Evolutionary conservation across 1,140 invertebrate genomes (phyloP), one percentile per base, ranked within the genome.

Genomic region (Marisa cornuarietis): DNA sequence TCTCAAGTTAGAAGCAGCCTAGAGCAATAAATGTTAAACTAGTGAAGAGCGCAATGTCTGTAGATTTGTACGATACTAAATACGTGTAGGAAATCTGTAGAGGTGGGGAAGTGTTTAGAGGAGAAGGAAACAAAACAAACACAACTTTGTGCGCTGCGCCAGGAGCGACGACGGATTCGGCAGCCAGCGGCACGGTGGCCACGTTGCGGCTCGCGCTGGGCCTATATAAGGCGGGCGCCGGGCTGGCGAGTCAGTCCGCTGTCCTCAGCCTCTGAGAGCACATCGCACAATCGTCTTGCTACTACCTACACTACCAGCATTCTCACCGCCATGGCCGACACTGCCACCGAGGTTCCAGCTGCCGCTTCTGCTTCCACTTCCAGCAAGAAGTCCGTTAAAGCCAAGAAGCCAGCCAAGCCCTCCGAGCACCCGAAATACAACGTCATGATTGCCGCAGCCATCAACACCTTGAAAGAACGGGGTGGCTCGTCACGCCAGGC

Each of bases 401-500:
- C 85, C 16, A 79, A 84, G 51, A 88, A 90, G 83, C 85, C 88
- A 49, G 88, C 88, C 69, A 85, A 84, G 78, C 83, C 85, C 16
- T 83, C 86, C 49, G 79, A 78, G 42, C 87, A 88, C 76, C 87
- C 86, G 20, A 87, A 86, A 80, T 87, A 86, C 83, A 83, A 71
- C 54, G 84, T 84, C 20, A 88, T 88, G 87, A 84, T 88, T 24
- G 61, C 51, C 4, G 82, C 83, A 31, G 87, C 86, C 58, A 83
- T 88, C 62, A 54, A 63, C 14, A 49, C 77, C 9, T 52, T 87
- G 81, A 88, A 88, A 66, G 89, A 90, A 78, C 81, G 83, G 11
- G 78, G 78, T 62, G 88, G 89, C 76, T 90, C 90, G 3, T 89
- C 87, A 16, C 83, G 89, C 79, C 85, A 87, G 71, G 90, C 90